These are phyloP conservation scores for Sipha maydis DNA, from an alignment of 2,888 invertebrate genomes.

Conservation along the genomic window DNA sequence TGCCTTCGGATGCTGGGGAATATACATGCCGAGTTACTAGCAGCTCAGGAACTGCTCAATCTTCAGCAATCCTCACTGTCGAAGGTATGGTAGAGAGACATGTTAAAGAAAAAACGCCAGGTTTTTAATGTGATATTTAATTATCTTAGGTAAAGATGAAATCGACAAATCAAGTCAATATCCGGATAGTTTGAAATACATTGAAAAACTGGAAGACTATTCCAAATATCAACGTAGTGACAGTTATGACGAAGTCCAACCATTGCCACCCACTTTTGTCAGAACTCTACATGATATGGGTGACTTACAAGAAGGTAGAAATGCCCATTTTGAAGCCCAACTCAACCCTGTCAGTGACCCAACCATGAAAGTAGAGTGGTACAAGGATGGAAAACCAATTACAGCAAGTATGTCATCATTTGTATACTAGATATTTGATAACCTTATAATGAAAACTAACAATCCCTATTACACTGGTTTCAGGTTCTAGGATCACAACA, in stretches of 20 bases:
- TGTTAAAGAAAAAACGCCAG: background rate
- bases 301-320: constrained; percentile 88
- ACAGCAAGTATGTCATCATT: constrained; percentile 79
- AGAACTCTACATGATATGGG: constrained; percentile 87
- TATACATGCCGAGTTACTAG: constrained; percentile 90
- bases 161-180: constrained; percentile 91
- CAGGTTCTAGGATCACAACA: constrained; percentile 90
- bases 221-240: constrained; percentile 87
- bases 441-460: background rate
- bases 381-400: constrained; percentile 92
- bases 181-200: constrained; percentile 90
- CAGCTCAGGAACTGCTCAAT: constrained; percentile 87
- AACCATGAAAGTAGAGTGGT: constrained; percentile 95
- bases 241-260: constrained; percentile 82
- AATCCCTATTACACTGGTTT: background rate
- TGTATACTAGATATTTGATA: background rate
- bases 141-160: constrained; percentile 74
- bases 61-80: constrained; percentile 82
- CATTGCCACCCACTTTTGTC: constrained; percentile 87
- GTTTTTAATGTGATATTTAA: background rate
- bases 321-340: constrained; percentile 93
- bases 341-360: constrained; percentile 92
- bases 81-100: constrained; percentile 69
- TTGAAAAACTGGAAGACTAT: constrained; percentile 90
- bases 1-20: constrained; percentile 87